Base-by-base conservation (phyloP, 64 coral and sea anemone species). In the Pocillopora verrucosa region DNA sequence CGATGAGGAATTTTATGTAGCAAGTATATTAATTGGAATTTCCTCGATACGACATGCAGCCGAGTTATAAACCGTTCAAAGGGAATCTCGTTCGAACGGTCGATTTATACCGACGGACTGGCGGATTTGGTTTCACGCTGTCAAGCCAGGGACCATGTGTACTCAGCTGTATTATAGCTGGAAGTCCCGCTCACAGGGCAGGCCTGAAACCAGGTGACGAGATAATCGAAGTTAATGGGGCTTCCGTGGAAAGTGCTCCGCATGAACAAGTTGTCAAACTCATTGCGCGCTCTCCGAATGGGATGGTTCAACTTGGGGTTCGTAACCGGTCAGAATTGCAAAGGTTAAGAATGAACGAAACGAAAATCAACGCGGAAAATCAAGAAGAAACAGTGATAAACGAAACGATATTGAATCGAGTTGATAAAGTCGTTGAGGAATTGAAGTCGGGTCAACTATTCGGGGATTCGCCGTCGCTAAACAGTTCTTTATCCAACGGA, bases 261-360 rank as follows among this genome's bases (percentile, higher is more conserved):
- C 97, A 99, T 51, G 93, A 99, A 38, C 91, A 93, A 91, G 97
- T 99, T 69, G 97, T 93, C 34, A 95, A 91, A 73, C 83, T 95
- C 62, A 99, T 99, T 65, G 88, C 91, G 14, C 88, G 89, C 19
- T 93, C 90, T 14, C 77, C 91, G 34, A 77, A 99, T 70, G 97
- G 94, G 70, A 63, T 90, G 20, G 94, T 95, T 59, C 86, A 92
- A 56, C 70, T 99, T 36, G 77, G 90, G 25, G 84, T 99, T 19
- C 94, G 93, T 61, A 95, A 95, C 56, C 60, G 79, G 36, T 10
- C 76, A 14, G 84, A 77, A 56, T 72, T 80, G 36, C 19, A 74
- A 12, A 87, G 84, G 56, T 69, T 73, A 36, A 25, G 78, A 36
- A 73, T 51, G 9, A 58, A 79, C n/a, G 60, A 73, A 56, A 65